These are phyloP conservation scores for Lamproptera curius DNA, from an alignment of 2,888 invertebrate species.

Conservation along the genomic window DNA sequence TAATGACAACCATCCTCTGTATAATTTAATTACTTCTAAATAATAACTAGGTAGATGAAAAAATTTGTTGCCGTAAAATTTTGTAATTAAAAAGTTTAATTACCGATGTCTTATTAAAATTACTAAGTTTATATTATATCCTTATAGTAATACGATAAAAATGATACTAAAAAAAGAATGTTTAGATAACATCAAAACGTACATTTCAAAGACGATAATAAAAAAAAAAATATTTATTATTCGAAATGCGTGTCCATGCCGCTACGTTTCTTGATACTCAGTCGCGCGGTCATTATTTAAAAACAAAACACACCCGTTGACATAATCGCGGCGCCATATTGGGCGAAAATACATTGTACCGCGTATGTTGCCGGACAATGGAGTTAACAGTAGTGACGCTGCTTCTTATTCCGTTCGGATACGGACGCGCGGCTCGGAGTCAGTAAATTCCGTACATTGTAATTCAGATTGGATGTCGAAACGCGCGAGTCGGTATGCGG, in stretches of 20 bases:
- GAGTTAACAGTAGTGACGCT: conserved; percentile 73
- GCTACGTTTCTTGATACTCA: conserved; percentile 48
- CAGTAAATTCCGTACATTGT: conserved; percentile 69
- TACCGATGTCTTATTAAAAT: no score
- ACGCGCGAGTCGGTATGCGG: conserved; percentile 69
- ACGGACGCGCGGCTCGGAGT: conserved; percentile 49
- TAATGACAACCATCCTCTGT: no score
- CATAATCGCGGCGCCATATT: conserved; percentile 72
- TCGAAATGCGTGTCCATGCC: conserved; percentile 40
- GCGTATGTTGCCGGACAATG: conserved; percentile 65
- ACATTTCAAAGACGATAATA: not conserved
- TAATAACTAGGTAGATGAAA: no score
- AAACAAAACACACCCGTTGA: conserved; percentile 70
- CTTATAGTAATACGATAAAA: no score
- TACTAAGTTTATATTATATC: no score
- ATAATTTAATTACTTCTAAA: no score
- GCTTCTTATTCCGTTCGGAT: conserved; percentile 73
- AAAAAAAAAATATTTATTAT: conserved; percentile 40
- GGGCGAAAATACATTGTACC: conserved; percentile 72
- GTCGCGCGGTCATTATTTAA: conserved; percentile 60
- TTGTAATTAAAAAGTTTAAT: no score
- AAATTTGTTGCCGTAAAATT: no score
- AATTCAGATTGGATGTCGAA: conserved; percentile 71
- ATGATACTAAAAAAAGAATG: conserved; percentile 1
- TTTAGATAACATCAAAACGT: not conserved